Evolutionary conservation across 2,888 invertebrate species (phyloP), one percentile per base, ranked within the genome.

Genomic region (Platerodrilus igneus): DNA sequence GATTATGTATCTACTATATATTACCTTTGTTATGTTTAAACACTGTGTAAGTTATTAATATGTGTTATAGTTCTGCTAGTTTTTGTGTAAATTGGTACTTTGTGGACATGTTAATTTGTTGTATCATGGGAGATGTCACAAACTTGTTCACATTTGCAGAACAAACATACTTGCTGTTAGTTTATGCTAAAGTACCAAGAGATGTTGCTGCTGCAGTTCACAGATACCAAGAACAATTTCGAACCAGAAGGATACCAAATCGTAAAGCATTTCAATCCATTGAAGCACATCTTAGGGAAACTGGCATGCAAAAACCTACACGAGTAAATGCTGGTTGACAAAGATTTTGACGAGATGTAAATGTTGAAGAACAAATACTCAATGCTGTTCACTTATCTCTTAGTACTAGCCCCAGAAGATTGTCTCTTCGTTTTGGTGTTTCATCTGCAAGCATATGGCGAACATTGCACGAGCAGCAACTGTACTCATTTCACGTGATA

Each of bases 131-230:
- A 20, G 21, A 31, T 14, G 14, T 14, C 10, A 20, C 19, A 17
- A 10, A 16, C 19, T 19, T 30, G n/a, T n/a, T n/a, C n/a, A n/a
- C n/a, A n/a, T n/a, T n/a, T n/a, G n/a, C n/a, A n/a, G n/a, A n/a
- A n/a, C n/a, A n/a, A n/a, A n/a, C n/a, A n/a, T n/a, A n/a, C n/a
- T n/a, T n/a, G n/a, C n/a, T n/a, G n/a, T n/a, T n/a, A n/a, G n/a
- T n/a, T n/a, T n/a, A n/a, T n/a, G n/a, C n/a, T 9, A 30, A 37
- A 11, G 18, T 37, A 23, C 21, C 23, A 31, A 23, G 23, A 37
- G 23, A 23, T 32, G 26, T 19, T 33, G 33, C 31, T 33, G 38
- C 25, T 33, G 33, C 31, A 26, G 38, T 39, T 26, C 19, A 21
- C 25, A 33, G 38, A 20, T 39, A 32, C 19, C 18, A 8, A 27